These are phyloP conservation scores for Laupala kohalensis DNA, from an alignment of 1,140 invertebrate genomes.

Conservation along the genomic window DNA sequence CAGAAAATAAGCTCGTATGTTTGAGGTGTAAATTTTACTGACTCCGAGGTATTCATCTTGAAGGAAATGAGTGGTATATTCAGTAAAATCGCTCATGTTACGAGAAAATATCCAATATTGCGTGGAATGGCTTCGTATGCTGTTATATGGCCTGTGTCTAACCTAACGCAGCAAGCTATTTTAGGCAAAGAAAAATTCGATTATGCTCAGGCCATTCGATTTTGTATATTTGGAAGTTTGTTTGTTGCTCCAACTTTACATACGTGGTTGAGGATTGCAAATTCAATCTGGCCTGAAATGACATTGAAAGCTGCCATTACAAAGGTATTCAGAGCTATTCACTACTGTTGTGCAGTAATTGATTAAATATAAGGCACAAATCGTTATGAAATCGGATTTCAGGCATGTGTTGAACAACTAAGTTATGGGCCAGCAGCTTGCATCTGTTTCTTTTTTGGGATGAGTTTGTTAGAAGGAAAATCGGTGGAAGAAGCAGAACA, in stretches of 20 bases:
- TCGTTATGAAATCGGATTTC: too few relatives aligned
- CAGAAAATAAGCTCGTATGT: too few relatives aligned
- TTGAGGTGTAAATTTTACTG: too few relatives aligned
- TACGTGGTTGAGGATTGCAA: conserved; percentile 35
- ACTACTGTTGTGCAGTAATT: too few relatives aligned
- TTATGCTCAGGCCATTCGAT: conserved; percentile 42
- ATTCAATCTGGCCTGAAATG: conserved; percentile 4
- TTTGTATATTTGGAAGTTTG: conserved; percentile 50
- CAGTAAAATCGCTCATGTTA: conserved; percentile 28
- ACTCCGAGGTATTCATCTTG: too few relatives aligned
- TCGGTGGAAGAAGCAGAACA: conserved; percentile 45
- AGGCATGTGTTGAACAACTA: conserved; percentile 51
- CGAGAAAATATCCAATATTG: conserved; percentile 37
- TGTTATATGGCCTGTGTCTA: conserved; percentile 52
- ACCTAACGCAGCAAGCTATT: conserved; percentile 44
- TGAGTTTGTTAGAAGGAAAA: conserved; percentile 63
- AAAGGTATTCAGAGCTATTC: too few relatives aligned
- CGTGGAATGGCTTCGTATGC: conserved; percentile 59
- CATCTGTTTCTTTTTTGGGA: conserved; percentile 66
- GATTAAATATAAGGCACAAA: too few relatives aligned
- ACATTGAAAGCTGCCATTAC: background rate
- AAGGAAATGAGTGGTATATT: background rate
- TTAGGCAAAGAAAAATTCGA: conserved; percentile 37
- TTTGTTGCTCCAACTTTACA: conserved; percentile 60
- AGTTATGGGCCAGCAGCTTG: conserved; percentile 68